Evolutionary conservation across 2,797 vertebrate species (phyloP).

Genomic region (Helostoma temminkii): DNA sequence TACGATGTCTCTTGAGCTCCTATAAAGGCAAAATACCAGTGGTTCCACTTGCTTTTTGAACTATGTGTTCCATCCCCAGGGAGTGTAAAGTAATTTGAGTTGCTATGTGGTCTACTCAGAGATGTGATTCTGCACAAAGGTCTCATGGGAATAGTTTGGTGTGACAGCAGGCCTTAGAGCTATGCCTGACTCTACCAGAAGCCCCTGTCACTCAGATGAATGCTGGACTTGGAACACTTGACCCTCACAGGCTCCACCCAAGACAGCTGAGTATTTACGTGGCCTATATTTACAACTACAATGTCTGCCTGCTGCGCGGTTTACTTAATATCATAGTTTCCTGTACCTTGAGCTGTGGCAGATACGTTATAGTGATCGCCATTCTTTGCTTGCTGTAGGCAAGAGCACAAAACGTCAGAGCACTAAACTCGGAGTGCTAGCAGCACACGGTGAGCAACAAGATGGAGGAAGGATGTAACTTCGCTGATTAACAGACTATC

Average conservation of each 20-base stretch:
- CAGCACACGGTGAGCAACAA: not conserved
- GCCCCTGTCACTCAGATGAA: slow-evolving; percentile 83
- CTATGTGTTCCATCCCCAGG: not conserved
- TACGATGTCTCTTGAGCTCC: slow-evolving; percentile 11
- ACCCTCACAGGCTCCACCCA: slow-evolving; percentile 56
- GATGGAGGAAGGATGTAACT: not conserved
- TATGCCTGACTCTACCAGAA: slow-evolving; percentile 74
- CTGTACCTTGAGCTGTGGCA: not conserved
- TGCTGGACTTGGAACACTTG: slow-evolving; percentile 59
- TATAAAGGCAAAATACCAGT: slow-evolving; percentile 35
- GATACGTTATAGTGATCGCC: not conserved
- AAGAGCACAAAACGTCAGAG: not conserved
- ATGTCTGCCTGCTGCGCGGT: slow-evolving; percentile 37
- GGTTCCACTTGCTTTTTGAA: slow-evolving; percentile 30
- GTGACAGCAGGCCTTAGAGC: slow-evolving; percentile 36
- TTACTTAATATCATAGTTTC: slow-evolving; percentile 27
- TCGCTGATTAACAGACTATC: not conserved
- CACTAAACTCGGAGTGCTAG: too few relatives aligned
- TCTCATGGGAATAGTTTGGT: slow-evolving; percentile 42
- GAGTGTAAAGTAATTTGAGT: slow-evolving; percentile 52
- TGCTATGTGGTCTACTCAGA: slow-evolving; percentile 10
- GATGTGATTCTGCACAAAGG: slow-evolving; percentile 14
- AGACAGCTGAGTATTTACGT: slow-evolving; percentile 89
- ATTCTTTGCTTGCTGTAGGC: not conserved
- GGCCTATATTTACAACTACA: slow-evolving; percentile 78